Conservation (phyloP, 2,797 vertebrate genomes). For the Falco berigora region DNA sequence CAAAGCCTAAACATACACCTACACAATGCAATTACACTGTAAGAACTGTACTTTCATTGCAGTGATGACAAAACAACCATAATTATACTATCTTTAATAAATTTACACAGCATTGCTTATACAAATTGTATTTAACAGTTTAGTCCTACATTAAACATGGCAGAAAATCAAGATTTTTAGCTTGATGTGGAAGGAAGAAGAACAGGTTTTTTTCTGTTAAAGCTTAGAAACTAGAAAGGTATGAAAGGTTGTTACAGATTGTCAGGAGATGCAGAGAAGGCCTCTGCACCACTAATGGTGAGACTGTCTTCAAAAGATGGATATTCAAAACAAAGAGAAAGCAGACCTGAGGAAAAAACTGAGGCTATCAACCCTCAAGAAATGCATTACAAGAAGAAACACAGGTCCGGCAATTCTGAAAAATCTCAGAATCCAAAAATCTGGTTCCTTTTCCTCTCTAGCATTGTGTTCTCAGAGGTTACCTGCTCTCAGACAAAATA, state of each 20-base stretch:
- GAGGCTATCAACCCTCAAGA: neutral
- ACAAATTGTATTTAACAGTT: neutral
- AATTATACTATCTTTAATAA: neutral
- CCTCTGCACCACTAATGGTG: neutral
- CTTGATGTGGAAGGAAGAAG: neutral
- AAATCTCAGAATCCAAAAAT: neutral
- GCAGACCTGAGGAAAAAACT: neutral
- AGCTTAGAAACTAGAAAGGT: neutral
- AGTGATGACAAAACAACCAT: neutral
- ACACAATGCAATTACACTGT: neutral
- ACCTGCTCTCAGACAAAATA: neutral
- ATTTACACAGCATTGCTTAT: neutral
- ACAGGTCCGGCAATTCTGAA: neutral
- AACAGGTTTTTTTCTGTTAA: neutral
- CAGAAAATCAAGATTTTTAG: neutral
- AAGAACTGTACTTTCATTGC: conserved; percentile 12
- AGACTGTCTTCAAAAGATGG: neutral
- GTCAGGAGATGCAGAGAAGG: neutral
- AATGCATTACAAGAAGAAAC: neutral
- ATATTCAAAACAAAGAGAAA: neutral
- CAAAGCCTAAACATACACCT: conserved; percentile 50
- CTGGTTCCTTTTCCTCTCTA: neutral
- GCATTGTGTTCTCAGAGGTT: neutral
- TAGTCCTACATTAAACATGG: neutral
- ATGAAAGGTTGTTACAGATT: neutral